These are phyloP conservation scores for Myrmophylax atrothorax DNA, from an alignment of 2,113 vertebrate genomes.

Conservation along the genomic window DNA sequence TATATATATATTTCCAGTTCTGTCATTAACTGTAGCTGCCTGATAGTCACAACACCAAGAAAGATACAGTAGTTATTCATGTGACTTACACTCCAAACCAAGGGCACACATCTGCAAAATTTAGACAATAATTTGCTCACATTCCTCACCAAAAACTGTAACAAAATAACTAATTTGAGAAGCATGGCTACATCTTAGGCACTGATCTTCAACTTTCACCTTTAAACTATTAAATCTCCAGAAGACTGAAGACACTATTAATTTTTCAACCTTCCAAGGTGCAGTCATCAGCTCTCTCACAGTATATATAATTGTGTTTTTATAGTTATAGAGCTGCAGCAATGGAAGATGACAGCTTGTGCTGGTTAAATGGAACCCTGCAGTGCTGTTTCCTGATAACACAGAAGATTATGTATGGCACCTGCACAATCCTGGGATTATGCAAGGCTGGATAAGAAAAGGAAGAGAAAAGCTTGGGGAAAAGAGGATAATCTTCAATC, in stretches of 20 bases:
- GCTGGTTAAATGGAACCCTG: constrained; percentile 7
- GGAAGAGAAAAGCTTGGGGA: not conserved
- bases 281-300: not conserved
- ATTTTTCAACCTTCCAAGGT: not conserved
- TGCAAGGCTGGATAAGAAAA: constrained; percentile 1
- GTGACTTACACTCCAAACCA: not conserved
- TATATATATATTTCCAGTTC: not conserved
- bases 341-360: not conserved
- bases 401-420: not conserved
- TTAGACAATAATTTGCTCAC: not conserved
- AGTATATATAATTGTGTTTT: constrained; percentile 9
- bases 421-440: not conserved
- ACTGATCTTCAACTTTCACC: not conserved
- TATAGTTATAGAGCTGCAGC: not conserved
- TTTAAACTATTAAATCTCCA: not conserved
- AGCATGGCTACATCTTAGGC: not conserved
- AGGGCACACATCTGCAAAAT: not conserved
- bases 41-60: not conserved
- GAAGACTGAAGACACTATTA: not conserved
- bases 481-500: not conserved
- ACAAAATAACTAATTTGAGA: not conserved
- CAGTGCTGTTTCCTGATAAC: not conserved
- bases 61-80: not conserved
- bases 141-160: not conserved
- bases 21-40: not conserved